Evolutionary conservation across 2,797 vertebrate genomes (phyloP).

Genomic region (Tolypeutes matacus): DNA sequence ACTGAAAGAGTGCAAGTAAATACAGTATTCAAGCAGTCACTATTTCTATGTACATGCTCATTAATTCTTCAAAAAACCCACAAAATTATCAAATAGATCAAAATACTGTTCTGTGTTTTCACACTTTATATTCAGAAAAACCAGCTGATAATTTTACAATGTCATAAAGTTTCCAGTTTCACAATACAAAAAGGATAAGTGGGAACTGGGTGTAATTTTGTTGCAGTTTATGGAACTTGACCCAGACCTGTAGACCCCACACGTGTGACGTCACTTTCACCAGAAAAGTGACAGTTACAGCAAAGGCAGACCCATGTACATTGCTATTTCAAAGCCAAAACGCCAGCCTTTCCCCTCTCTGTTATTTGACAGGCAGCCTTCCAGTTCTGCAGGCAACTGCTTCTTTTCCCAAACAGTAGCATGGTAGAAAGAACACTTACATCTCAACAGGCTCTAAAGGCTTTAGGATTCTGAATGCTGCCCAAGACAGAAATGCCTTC

Average conservation of each 20-base stretch:
- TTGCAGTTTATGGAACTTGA: slow-evolving; percentile 86
- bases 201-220: slow-evolving; percentile 86
- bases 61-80: slow-evolving; percentile 92
- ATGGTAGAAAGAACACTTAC: slow-evolving; percentile 81
- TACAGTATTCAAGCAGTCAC: slow-evolving; percentile 95
- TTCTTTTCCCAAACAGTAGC: slow-evolving; percentile 72
- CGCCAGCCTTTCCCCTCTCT: slow-evolving; percentile 61
- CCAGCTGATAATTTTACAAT: slow-evolving; percentile 91
- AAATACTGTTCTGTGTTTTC: slow-evolving; percentile 91
- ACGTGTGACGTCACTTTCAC: slow-evolving; percentile 82
- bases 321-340: no score
- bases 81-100: slow-evolving; percentile 92
- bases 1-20: slow-evolving; percentile 96
- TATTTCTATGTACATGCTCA: slow-evolving; percentile 96
- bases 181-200: slow-evolving; percentile 91
- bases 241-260: slow-evolving; percentile 83
- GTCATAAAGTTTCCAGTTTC: slow-evolving; percentile 94
- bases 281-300: slow-evolving; percentile 86
- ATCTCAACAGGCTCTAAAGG: slow-evolving; percentile 82
- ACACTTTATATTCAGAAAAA: slow-evolving; percentile 91
- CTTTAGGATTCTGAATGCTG: slow-evolving; percentile 82
- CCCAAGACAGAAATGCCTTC: slow-evolving; percentile 85
- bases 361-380: slow-evolving; percentile 80
- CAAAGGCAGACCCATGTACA: slow-evolving; percentile 87
- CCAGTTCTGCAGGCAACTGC: slow-evolving; percentile 78